These are phyloP conservation scores for Noturus placidus DNA, from an alignment of 2,113 vertebrate genomes.

Conservation along the genomic window DNA sequence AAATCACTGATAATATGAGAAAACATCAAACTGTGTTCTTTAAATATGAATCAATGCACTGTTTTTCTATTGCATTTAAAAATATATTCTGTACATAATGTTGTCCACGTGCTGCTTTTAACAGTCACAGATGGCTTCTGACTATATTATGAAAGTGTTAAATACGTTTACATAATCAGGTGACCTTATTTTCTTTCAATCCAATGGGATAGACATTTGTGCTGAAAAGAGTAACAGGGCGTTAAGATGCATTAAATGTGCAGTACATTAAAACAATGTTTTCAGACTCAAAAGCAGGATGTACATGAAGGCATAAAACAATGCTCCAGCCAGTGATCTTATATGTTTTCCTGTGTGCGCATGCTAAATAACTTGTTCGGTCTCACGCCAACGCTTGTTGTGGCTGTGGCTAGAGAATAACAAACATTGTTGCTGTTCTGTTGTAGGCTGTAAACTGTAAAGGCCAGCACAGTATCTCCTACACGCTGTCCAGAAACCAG, in stretches of 20 bases:
- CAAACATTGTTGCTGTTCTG: constrained; percentile 23
- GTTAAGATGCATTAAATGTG: background rate
- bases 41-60: background rate
- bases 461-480: constrained; percentile 97
- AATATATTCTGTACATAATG: background rate
- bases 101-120: background rate
- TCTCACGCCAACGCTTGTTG: background rate
- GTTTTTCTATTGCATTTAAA: background rate
- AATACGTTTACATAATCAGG: background rate
- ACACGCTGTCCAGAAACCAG: constrained; percentile 92
- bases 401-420: background rate
- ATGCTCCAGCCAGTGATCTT: background rate
- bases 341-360: background rate
- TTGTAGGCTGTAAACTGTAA: constrained; percentile 91
- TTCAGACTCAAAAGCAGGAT: background rate
- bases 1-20: constrained; percentile 15
- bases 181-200: background rate
- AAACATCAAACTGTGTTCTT: background rate
- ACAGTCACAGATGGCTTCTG: background rate
- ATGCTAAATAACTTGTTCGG: background rate
- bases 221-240: background rate
- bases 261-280: background rate
- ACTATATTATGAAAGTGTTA: constrained; percentile 14
- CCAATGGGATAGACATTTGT: background rate
- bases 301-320: background rate